These are phyloP conservation scores for Troides oblongomaculatus DNA, from an alignment of 2,888 invertebrate species.

Conservation along the genomic window DNA sequence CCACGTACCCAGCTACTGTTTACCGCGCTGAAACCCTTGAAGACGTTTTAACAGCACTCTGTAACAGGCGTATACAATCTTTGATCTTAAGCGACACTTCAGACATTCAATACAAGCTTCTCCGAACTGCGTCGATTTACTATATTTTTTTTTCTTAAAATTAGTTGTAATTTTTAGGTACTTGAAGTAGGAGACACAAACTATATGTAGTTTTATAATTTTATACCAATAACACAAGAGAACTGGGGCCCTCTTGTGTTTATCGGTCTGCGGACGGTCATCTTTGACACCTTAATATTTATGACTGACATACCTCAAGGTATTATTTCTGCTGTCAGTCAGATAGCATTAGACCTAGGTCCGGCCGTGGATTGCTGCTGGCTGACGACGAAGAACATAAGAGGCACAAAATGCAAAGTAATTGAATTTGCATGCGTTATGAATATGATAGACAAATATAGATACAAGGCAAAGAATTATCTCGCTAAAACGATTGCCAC, in stretches of 20 bases:
- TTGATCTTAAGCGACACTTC: conserved; percentile 73
- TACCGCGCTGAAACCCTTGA: conserved; percentile 70
- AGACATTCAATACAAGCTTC: conserved; percentile 36
- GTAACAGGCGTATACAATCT: conserved; percentile 56
- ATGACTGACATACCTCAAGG: too few species aligned
- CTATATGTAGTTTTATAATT: neutral
- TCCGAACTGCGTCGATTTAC: conserved; percentile 12
- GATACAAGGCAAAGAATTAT: conserved; percentile 71
- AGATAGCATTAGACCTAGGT: too few species aligned
- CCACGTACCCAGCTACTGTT: conserved; percentile 59
- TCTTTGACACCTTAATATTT: too few species aligned
- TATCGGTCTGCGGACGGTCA: too few species aligned
- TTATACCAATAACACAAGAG: neutral
- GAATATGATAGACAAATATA: conserved; percentile 69
- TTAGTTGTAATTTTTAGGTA: neutral
- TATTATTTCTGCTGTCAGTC: too few species aligned
- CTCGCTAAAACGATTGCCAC: conserved; percentile 80
- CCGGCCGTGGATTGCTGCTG: too few species aligned
- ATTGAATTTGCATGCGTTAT: conserved; percentile 34
- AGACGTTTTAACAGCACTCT: conserved; percentile 70
- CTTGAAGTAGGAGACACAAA: neutral
- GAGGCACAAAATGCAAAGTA: neutral
- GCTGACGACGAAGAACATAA: too few species aligned
- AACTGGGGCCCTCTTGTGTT: too few species aligned
- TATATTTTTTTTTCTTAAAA: neutral